phyloP scores from a whole-genome alignment of 1,140 invertebrate species.

The Pectinophora gossypiella region DNA sequence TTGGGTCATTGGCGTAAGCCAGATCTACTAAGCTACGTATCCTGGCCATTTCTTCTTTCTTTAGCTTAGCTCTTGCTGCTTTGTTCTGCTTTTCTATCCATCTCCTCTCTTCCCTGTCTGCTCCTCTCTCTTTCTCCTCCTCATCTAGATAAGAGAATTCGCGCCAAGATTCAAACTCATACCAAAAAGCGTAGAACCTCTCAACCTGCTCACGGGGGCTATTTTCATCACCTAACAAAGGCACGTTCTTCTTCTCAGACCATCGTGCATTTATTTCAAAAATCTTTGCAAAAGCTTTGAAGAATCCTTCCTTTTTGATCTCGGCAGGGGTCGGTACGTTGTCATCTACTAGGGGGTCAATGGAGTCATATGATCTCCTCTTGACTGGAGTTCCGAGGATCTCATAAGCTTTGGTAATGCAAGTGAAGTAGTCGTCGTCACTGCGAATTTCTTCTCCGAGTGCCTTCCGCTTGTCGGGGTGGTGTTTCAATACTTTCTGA shows the following conservation, averaged over 20 bases:
- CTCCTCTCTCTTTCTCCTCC: conserved; percentile 98
- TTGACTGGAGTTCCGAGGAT: conserved; percentile 88
- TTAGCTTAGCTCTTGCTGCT: conserved; percentile 90
- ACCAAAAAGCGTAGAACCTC: conserved; percentile 94
- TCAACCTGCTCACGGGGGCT: conserved; percentile 86
- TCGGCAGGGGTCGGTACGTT: conserved; percentile 85
- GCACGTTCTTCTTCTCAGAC: conserved; percentile 93
- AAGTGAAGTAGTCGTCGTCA: conserved; percentile 98
- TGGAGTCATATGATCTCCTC: conserved; percentile 94
- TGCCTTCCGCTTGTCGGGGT: conserved; percentile 97
- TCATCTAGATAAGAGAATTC: conserved; percentile 99
- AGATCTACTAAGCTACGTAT: conserved; percentile 94
- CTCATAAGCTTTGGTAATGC: conserved; percentile 94
- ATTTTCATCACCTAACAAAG: conserved; percentile 86
- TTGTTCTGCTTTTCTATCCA: conserved; percentile 99
- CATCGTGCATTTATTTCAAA: conserved; percentile 93
- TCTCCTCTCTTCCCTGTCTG: conserved; percentile 95
- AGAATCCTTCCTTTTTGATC: conserved; percentile 89
- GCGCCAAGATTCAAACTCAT: conserved; percentile 98
- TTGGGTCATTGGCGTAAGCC: conserved; percentile 95
- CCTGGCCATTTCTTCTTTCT: conserved; percentile 97
- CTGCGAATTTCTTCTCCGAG: conserved; percentile 88
- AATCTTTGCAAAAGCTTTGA: conserved; percentile 84
- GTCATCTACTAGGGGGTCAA: conserved; percentile 97
- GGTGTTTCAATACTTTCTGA: conserved; percentile 95